These are phyloP conservation scores for Drosophila lacertosa DNA, from an alignment of 1,140 invertebrate species.

Conservation along the genomic window DNA sequence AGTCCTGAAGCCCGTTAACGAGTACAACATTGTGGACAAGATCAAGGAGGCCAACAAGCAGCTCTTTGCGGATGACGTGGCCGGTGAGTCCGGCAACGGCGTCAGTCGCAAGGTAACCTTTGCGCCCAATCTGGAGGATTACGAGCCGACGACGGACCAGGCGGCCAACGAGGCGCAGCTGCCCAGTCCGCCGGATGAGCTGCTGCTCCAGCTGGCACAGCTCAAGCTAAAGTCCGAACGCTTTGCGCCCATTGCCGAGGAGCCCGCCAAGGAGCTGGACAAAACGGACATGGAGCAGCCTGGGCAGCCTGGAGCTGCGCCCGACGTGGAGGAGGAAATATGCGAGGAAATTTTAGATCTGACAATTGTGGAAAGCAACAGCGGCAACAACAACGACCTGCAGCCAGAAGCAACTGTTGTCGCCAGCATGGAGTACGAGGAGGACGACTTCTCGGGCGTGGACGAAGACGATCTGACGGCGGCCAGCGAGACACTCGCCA, in stretches of 20 bases:
- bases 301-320: no score
- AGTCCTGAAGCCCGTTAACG: slow-evolving; percentile 82
- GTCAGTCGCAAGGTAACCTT: slow-evolving; percentile 73
- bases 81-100: slow-evolving; percentile 9
- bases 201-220: slow-evolving; percentile 88
- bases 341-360: slow-evolving; percentile 75
- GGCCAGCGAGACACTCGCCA: slow-evolving; percentile 12
- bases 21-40: slow-evolving; percentile 83
- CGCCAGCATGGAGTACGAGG: slow-evolving; percentile 32
- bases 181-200: slow-evolving; percentile 60
- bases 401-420: neutral
- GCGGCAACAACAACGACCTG: neutral
- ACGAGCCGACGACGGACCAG: slow-evolving; percentile 59
- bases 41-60: slow-evolving; percentile 83
- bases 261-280: slow-evolving; percentile 9
- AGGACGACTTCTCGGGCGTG: slow-evolving; percentile 69
- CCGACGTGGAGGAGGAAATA: slow-evolving; percentile 64
- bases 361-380: slow-evolving; percentile 46
- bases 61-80: slow-evolving; percentile 55
- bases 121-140: slow-evolving; percentile 73
- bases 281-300: neutral
- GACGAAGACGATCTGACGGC: slow-evolving; percentile 60
- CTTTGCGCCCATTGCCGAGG: slow-evolving; percentile 55
- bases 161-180: slow-evolving; percentile 9
- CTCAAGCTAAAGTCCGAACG: slow-evolving; percentile 65